Conservation (phyloP, 1,140 invertebrate genomes). For the Drosophila ambigua region DNA sequence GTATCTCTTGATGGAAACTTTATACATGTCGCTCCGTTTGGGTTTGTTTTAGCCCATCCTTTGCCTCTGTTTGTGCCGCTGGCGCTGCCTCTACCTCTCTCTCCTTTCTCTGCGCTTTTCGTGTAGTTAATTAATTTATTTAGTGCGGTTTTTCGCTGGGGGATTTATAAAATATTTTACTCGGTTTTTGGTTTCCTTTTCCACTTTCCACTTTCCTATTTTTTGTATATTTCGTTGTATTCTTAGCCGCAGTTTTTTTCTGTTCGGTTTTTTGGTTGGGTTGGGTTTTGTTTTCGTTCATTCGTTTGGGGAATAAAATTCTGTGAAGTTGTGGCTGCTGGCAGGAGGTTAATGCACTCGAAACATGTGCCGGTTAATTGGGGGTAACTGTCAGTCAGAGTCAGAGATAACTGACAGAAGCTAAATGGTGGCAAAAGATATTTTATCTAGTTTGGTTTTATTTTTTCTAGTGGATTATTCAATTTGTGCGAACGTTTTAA, state of each 20-base stretch:
- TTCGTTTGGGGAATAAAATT: constrained; percentile 37
- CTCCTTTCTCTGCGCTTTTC: constrained; percentile 37
- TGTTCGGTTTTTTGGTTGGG: constrained; percentile 8
- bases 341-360: constrained; percentile 26
- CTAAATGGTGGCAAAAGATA: no score
- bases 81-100: not conserved
- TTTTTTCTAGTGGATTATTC: no score
- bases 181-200: constrained; percentile 37
- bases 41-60: constrained; percentile 33
- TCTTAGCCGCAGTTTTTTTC: constrained; percentile 7
- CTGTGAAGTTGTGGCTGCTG: not conserved
- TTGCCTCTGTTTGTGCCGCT: constrained; percentile 3
- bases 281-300: constrained; percentile 8
- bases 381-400: constrained; percentile 1
- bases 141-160: constrained; percentile 73
- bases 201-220: constrained; percentile 14
- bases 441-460: no score
- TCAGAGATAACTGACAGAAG: no score
- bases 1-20: constrained; percentile 36
- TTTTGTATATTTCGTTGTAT: constrained; percentile 30
- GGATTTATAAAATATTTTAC: constrained; percentile 72
- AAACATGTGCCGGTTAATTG: constrained; percentile 32
- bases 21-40: constrained; percentile 36
- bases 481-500: no score
- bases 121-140: constrained; percentile 78